Percentiles rank a stretch among this genome's conserved stretches.
phyloP scores from a whole-genome alignment of 2,797 vertebrate species.

The Staurois parvus region DNA sequence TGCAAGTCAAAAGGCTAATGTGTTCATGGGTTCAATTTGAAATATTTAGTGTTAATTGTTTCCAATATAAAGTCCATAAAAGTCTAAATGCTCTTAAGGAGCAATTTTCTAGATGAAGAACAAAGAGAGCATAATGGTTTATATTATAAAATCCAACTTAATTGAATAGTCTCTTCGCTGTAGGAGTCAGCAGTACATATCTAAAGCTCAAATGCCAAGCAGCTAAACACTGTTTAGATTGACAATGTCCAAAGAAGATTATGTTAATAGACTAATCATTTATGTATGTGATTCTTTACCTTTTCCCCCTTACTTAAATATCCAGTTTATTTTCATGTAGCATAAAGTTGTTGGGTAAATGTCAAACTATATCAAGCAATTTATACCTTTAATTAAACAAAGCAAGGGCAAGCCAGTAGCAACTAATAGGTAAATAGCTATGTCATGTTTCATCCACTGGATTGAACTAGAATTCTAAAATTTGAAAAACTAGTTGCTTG shows the following conservation, averaged over 20 bases:
- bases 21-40: constrained; percentile 19
- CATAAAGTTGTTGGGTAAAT: background rate
- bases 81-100: background rate
- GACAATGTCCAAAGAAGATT: background rate
- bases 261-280: constrained; percentile 1
- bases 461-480: too few relatives aligned
- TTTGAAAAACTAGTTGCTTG: too few relatives aligned
- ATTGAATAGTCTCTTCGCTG: constrained; percentile 1
- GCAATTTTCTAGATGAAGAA: constrained; percentile 27
- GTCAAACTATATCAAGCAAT: background rate
- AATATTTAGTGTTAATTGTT: constrained; percentile 9
- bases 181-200: background rate
- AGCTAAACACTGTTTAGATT: constrained; percentile 2
- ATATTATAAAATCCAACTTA: constrained; percentile 1
- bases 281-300: background rate
- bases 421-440: too few relatives aligned
- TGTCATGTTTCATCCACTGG: too few relatives aligned
- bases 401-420: too few relatives aligned
- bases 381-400: too few relatives aligned
- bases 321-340: background rate
- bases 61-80: background rate
- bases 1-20: background rate
- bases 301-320: background rate
- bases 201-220: background rate
- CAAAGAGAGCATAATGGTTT: background rate